phyloP scores from a whole-genome alignment of 2,888 invertebrate species.

The Catocala nupta region DNA sequence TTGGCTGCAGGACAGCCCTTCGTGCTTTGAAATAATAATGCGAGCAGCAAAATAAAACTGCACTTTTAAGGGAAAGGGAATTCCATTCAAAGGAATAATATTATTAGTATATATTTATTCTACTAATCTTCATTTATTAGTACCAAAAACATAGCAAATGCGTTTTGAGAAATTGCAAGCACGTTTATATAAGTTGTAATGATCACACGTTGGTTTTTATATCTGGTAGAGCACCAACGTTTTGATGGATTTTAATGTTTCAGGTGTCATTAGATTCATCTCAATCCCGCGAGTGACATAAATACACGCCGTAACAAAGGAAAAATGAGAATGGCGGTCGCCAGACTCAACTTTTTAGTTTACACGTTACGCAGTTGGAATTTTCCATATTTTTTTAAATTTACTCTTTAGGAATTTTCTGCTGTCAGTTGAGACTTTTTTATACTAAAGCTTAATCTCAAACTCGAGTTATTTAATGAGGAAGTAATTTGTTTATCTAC shows the following conservation, averaged over 20 bases:
- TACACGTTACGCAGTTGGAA: conserved; percentile 10
- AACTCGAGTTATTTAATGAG: conserved; percentile 3
- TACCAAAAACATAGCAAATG: too few species aligned
- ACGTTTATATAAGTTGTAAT: too few species aligned
- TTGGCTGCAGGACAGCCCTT: too few species aligned
- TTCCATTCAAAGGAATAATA: too few species aligned
- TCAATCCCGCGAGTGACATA: conserved; percentile 21
- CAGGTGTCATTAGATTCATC: conserved; percentile 21
- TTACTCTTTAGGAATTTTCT: conserved; percentile 12
- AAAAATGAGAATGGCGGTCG: conserved; percentile 18
- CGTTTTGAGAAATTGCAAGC: too few species aligned
- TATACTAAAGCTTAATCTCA: conserved; percentile 2
- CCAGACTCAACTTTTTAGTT: conserved; percentile 15
- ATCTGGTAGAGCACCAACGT: conserved; percentile 6
- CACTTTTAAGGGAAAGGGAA: too few species aligned
- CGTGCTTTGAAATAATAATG: too few species aligned
- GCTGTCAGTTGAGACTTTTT: conserved; percentile 11
- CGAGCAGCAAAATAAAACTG: too few species aligned
- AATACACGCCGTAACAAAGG: conserved; percentile 17
- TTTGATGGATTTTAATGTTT: conserved; percentile 24
- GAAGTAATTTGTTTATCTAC: not conserved
- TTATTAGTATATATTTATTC: too few species aligned
- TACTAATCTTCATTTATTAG: too few species aligned
- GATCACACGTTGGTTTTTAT: not conserved
- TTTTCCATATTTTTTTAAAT: conserved; percentile 16